These are phyloP conservation scores for Paratrypauchen microcephalus DNA, from an alignment of 2,797 vertebrate species.

Conservation along the genomic window DNA sequence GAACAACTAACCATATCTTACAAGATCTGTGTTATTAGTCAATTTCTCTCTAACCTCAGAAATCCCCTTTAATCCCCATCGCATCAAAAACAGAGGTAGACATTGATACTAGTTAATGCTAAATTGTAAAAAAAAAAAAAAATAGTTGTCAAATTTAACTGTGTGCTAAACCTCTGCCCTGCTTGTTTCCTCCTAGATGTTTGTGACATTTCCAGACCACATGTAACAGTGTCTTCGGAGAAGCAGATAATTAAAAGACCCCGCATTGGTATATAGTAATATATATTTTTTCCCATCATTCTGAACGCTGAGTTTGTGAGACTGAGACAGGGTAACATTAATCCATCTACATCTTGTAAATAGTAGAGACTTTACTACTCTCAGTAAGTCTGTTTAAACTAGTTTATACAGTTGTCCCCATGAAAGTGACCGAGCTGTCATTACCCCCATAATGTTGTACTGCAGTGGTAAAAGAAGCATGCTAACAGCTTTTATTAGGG, in stretches of 20 bases:
- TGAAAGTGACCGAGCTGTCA: constrained; percentile 17
- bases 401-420: constrained; percentile 3
- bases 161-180: not conserved
- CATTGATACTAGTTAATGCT: not conserved
- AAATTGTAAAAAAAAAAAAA: too few relatives aligned
- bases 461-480: constrained; percentile 14
- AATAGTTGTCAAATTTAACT: not conserved
- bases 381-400: constrained; percentile 12
- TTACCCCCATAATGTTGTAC: constrained; percentile 20
- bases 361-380: too few relatives aligned
- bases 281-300: not conserved
- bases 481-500: not conserved
- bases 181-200: constrained; percentile 28
- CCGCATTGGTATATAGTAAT: constrained; percentile 55
- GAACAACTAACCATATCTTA: not conserved
- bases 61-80: not conserved
- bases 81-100: not conserved
- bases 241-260: constrained; percentile 56
- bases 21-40: not conserved
- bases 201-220: constrained; percentile 9
- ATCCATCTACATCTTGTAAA: not conserved
- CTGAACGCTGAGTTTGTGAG: not conserved
- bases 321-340: too few relatives aligned
- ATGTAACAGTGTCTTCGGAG: not conserved
- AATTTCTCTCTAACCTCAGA: not conserved